phyloP scores from a whole-genome alignment of 2,888 invertebrate species.

The Drosophila pegasa region DNA sequence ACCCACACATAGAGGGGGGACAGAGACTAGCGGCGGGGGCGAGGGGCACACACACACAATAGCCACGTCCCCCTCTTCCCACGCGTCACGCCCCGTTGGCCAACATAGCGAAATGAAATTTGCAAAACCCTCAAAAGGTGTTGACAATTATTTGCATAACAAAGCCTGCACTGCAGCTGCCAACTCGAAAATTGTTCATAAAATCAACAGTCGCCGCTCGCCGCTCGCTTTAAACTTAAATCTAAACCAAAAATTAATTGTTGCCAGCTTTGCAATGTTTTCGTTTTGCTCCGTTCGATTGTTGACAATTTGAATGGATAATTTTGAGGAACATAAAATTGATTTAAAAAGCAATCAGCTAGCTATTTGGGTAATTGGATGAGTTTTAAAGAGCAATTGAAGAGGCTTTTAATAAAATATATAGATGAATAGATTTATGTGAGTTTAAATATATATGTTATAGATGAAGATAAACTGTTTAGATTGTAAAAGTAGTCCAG shows the following conservation, averaged over 20 bases:
- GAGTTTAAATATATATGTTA: too few relatives aligned
- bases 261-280: not conserved
- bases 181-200: constrained; percentile 41
- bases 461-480: too few relatives aligned
- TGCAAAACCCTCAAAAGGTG: constrained; percentile 78
- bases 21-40: not conserved
- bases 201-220: constrained; percentile 45
- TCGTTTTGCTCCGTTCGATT: not conserved
- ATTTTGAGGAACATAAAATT: not conserved
- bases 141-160: constrained; percentile 81
- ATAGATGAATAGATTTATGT: too few relatives aligned
- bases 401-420: not conserved
- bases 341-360: not conserved
- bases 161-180: constrained; percentile 65
- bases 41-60: constrained; percentile 5
- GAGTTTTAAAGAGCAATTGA: not conserved
- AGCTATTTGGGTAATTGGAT: not conserved
- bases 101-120: constrained; percentile 73
- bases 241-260: constrained; percentile 24
- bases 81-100: constrained; percentile 59
- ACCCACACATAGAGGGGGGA: constrained; percentile 19
- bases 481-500: too few relatives aligned
- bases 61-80: constrained; percentile 18
- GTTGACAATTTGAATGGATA: not conserved
- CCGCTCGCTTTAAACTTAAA: constrained; percentile 50